phyloP scores from a whole-genome alignment of 2,888 invertebrate species.

The Strigamia maritima region DNA sequence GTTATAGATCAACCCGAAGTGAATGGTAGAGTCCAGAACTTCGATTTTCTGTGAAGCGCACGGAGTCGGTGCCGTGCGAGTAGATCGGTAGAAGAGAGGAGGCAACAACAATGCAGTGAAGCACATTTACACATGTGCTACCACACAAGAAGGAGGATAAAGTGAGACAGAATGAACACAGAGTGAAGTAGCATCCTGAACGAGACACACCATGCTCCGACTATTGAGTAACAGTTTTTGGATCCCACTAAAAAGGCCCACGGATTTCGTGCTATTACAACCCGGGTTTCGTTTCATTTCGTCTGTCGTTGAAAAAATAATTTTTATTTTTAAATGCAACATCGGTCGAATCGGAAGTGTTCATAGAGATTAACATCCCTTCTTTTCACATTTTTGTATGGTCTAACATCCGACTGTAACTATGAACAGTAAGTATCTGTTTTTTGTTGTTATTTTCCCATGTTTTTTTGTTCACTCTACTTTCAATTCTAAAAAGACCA shows the following conservation, averaged over 20 bases:
- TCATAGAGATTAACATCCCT: neutral
- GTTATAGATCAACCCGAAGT: constrained; percentile 24
- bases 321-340: neutral
- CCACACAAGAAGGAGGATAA: constrained; percentile 4
- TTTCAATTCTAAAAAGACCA: no score
- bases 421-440: constrained; percentile 15
- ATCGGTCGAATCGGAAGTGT: neutral
- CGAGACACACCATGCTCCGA: constrained; percentile 17
- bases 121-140: constrained; percentile 6
- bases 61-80: neutral
- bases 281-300: neutral
- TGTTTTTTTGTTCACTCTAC: no score
- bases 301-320: neutral
- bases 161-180: neutral
- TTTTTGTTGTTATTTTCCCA: neutral
- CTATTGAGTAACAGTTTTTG: constrained; percentile 26
- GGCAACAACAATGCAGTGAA: constrained; percentile 16
- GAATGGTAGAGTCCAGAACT: constrained; percentile 26
- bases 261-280: neutral
- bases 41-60: constrained; percentile 26
- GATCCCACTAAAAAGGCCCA: neutral
- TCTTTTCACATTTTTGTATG: neutral
- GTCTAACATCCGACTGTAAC: neutral
- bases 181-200: constrained; percentile 17
- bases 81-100: constrained; percentile 14